These are phyloP conservation scores for Nebria brevicollis DNA, from an alignment of 2,888 invertebrate genomes.

Conservation along the genomic window DNA sequence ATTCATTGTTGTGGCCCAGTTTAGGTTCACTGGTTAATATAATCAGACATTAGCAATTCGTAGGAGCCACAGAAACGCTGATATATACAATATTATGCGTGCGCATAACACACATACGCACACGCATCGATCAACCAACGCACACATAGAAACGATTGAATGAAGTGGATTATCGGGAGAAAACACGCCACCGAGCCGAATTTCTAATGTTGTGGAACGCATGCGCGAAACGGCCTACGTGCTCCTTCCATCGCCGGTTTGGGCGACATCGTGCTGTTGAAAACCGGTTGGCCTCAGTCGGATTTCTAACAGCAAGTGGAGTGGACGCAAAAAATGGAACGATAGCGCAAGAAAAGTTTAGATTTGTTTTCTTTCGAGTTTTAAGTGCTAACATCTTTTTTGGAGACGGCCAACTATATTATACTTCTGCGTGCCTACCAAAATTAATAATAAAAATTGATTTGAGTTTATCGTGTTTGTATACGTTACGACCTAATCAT, in stretches of 20 bases:
- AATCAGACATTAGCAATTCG: slow-evolving; percentile 35
- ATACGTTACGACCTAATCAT: slow-evolving; percentile 36
- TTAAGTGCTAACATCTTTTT: slow-evolving; percentile 47
- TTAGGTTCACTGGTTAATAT: slow-evolving; percentile 18
- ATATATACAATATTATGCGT: slow-evolving; percentile 12
- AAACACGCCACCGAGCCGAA: slow-evolving; percentile 38
- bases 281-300: slow-evolving; percentile 56
- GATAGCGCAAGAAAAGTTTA: slow-evolving; percentile 55
- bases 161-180: slow-evolving; percentile 41
- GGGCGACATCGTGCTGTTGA: slow-evolving; percentile 14
- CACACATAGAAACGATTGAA: slow-evolving; percentile 28
- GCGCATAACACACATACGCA: background rate
- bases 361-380: slow-evolving; percentile 47
- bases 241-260: slow-evolving; percentile 18
- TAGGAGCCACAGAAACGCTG: slow-evolving; percentile 9
- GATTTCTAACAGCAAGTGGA: slow-evolving; percentile 60
- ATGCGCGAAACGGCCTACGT: slow-evolving; percentile 39
- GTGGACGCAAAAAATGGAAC: slow-evolving; percentile 57
- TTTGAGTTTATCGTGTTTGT: slow-evolving; percentile 25
- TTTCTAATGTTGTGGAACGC: slow-evolving; percentile 12
- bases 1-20: slow-evolving; percentile 31
- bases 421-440: slow-evolving; percentile 33
- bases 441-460: slow-evolving; percentile 42
- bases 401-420: slow-evolving; percentile 43
- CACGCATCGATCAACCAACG: slow-evolving; percentile 17